These are phyloP conservation scores for Polia nebulosa DNA, from an alignment of 2,888 invertebrate species.

Conservation along the genomic window DNA sequence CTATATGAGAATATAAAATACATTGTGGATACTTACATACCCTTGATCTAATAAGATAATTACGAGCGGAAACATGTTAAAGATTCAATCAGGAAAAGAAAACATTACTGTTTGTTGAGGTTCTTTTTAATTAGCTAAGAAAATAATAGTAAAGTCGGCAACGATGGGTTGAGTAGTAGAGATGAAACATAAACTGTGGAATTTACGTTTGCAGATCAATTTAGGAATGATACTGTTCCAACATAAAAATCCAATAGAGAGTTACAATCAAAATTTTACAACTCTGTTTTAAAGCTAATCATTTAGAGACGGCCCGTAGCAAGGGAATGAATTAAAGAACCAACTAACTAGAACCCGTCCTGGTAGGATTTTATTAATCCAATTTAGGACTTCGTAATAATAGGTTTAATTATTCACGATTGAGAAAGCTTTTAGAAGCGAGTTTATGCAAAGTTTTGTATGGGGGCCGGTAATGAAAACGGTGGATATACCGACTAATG, in stretches of 20 bases:
- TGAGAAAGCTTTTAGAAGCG: slow-evolving; percentile 82
- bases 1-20: slow-evolving; percentile 35
- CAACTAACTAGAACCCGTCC: slow-evolving; percentile 65
- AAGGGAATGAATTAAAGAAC: slow-evolving; percentile 71
- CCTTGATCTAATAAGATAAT: slow-evolving; percentile 11
- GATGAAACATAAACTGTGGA: neutral
- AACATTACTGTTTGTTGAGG: neutral
- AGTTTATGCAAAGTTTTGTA: slow-evolving; percentile 81
- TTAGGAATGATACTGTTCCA: slow-evolving; percentile 8
- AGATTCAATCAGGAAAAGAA: slow-evolving; percentile 3
- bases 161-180: neutral
- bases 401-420: slow-evolving; percentile 87
- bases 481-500: slow-evolving; percentile 68
- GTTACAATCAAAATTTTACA: slow-evolving; percentile 42
- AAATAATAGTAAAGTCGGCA: neutral
- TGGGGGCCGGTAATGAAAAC: slow-evolving; percentile 80
- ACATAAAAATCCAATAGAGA: slow-evolving; percentile 28
- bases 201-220: neutral
- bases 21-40: slow-evolving; percentile 16
- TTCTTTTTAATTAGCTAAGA: slow-evolving; percentile 14
- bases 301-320: slow-evolving; percentile 54
- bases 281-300: slow-evolving; percentile 55
- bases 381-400: slow-evolving; percentile 83
- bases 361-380: slow-evolving; percentile 81
- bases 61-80: neutral